These are phyloP conservation scores for Tipula confusa DNA, from an alignment of 2,888 invertebrate species.

Conservation along the genomic window DNA sequence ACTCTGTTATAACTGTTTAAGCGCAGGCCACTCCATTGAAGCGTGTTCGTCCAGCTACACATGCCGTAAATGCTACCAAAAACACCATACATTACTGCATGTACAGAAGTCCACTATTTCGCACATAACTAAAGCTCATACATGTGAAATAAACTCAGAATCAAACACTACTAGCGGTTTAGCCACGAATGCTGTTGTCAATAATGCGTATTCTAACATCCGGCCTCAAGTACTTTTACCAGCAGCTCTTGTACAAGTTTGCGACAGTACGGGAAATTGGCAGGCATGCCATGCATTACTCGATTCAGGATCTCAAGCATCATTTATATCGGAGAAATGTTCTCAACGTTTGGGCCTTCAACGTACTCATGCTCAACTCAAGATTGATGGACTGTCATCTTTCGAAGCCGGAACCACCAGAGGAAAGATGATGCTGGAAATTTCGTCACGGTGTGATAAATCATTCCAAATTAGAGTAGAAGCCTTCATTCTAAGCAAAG, in stretches of 20 bases:
- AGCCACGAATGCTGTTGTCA: neutral
- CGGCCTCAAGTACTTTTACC: too few relatives aligned
- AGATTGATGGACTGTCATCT: neutral
- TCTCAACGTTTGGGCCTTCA: neutral
- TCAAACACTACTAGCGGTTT: neutral
- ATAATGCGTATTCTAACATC: too few relatives aligned
- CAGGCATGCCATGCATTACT: neutral
- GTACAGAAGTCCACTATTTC: neutral
- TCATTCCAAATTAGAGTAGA: neutral
- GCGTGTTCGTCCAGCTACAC: neutral
- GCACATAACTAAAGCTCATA: too few relatives aligned
- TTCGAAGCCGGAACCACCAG: neutral
- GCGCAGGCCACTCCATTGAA: neutral
- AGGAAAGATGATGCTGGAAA: neutral
- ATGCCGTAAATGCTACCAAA: neutral
- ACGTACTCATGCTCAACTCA: neutral
- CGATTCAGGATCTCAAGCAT: neutral
- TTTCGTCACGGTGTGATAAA: neutral
- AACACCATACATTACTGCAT: neutral
- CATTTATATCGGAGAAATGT: too few relatives aligned
- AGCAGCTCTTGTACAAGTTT: too few relatives aligned
- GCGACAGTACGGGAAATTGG: neutral
- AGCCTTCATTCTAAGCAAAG: neutral
- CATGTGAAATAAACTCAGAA: neutral
- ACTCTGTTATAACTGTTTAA: neutral